phyloP scores from a whole-genome alignment of 2,113 vertebrate genomes.

The Scartelaos histophorus region DNA sequence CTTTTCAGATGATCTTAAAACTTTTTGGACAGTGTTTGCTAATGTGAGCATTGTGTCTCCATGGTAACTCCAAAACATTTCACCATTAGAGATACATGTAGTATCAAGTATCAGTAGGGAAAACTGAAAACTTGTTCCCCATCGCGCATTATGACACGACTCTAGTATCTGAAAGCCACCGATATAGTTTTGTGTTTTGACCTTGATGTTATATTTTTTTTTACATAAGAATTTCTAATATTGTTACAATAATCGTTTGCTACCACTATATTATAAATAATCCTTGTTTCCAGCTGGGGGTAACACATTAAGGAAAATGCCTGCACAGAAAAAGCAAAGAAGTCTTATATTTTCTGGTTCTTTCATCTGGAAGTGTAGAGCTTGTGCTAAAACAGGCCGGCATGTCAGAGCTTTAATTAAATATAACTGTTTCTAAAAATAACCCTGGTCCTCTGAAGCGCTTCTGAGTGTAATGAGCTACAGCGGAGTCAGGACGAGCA shows the following conservation, averaged over 20 bases:
- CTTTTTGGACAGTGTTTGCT: no score
- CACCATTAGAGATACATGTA: no score
- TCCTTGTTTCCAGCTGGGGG: neutral
- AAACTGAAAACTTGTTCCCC: no score
- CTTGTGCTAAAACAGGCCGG: constrained; percentile 20
- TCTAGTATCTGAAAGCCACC: no score
- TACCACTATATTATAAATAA: neutral
- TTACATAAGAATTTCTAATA: neutral
- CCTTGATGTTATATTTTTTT: neutral
- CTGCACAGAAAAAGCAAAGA: neutral
- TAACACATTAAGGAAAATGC: neutral
- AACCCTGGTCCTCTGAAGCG: constrained; percentile 34
- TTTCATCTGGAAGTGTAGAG: constrained; percentile 19
- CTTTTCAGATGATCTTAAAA: no score
- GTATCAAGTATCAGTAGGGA: no score
- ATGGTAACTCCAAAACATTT: no score
- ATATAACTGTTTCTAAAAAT: constrained; percentile 39
- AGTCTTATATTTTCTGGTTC: neutral
- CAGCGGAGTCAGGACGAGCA: constrained; percentile 18
- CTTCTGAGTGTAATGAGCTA: constrained; percentile 40
- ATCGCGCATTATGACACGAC: no score
- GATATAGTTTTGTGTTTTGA: no score
- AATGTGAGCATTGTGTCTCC: no score
- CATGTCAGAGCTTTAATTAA: constrained; percentile 44
- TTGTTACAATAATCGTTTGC: neutral